Evolutionary conservation across 2,113 vertebrate genomes (phyloP).

Genomic region (Proterorhinus semilunaris): DNA sequence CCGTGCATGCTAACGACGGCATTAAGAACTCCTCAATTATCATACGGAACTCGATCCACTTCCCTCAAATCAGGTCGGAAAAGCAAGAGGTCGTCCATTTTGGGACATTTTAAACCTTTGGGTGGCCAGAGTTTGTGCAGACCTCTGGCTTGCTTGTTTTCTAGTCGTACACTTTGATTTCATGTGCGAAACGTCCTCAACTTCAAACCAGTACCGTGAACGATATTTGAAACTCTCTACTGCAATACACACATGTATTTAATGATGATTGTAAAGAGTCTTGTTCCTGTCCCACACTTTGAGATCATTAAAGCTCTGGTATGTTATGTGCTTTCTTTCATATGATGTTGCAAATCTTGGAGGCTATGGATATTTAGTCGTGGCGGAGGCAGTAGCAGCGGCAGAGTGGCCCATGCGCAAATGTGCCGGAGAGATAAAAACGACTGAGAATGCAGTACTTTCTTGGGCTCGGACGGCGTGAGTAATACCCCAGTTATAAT

Average conservation of each 20-base stretch:
- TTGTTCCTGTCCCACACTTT: not conserved
- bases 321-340: slow-evolving; percentile 6
- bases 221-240: too few relatives aligned
- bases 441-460: slow-evolving; percentile 52
- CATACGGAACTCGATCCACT: slow-evolving; percentile 61
- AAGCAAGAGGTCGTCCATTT: slow-evolving; percentile 57
- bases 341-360: slow-evolving; percentile 8
- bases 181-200: too few relatives aligned
- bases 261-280: too few relatives aligned
- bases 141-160: too few relatives aligned
- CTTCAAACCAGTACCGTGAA: too few relatives aligned
- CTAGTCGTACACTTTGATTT: too few relatives aligned
- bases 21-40: slow-evolving; percentile 71
- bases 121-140: not conserved
- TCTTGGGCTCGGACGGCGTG: slow-evolving; percentile 60
- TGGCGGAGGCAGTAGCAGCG: slow-evolving; percentile 19
- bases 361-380: not conserved
- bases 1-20: slow-evolving; percentile 68
- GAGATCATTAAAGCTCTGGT: not conserved
- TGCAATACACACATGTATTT: too few relatives aligned
- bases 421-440: slow-evolving; percentile 55
- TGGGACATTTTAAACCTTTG: slow-evolving; percentile 58
- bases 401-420: slow-evolving; percentile 30
- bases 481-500: slow-evolving; percentile 73
- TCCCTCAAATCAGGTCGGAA: slow-evolving; percentile 55